A percentile compares a stretch with the other conserved stretches of the same genome.
Conservation (phyloP, 2,797 vertebrate species). For the Protosalanx chinensis region DNA sequence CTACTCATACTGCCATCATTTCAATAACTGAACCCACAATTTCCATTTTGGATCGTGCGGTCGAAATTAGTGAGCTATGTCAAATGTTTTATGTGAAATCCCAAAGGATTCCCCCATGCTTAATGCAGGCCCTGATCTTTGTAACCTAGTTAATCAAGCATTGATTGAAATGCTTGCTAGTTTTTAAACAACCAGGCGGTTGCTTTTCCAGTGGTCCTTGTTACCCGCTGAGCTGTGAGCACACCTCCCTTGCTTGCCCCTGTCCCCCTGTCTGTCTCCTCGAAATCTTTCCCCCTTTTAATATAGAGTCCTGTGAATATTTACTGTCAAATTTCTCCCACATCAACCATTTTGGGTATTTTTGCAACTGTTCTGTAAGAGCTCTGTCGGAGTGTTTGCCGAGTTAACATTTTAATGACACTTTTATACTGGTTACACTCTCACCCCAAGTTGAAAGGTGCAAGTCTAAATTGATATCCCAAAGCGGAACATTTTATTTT, state of each 20-base stretch:
- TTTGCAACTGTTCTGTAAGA: not conserved
- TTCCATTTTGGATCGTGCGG: constrained; percentile 29
- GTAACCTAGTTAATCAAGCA: constrained; percentile 51
- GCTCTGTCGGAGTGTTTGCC: not conserved
- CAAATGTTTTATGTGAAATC: constrained; percentile 58
- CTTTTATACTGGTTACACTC: not conserved
- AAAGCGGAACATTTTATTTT: not conserved
- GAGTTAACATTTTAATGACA: not conserved
- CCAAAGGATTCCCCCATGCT: constrained; percentile 45
- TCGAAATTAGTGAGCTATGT: constrained; percentile 44
- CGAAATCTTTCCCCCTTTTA: not conserved
- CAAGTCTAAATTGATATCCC: not conserved
- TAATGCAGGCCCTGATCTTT: constrained; percentile 37
- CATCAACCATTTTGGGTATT: not conserved
- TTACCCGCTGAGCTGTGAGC: constrained; percentile 7
- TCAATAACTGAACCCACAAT: constrained; percentile 41
- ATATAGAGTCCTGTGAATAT: constrained; percentile 21
- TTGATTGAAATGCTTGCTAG: constrained; percentile 28
- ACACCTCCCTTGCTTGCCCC: constrained; percentile 6
- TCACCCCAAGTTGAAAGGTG: not conserved
- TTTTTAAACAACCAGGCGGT: constrained; percentile 43
- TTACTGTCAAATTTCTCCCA: constrained; percentile 6
- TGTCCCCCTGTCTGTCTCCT: not conserved
- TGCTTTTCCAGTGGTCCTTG: constrained; percentile 12
- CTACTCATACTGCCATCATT: constrained; percentile 29